Percentiles rank a stretch among this genome's conserved stretches.
Evolutionary conservation across 2,797 vertebrate species (phyloP).

Genomic region (Lycodopsis pacificus): DNA sequence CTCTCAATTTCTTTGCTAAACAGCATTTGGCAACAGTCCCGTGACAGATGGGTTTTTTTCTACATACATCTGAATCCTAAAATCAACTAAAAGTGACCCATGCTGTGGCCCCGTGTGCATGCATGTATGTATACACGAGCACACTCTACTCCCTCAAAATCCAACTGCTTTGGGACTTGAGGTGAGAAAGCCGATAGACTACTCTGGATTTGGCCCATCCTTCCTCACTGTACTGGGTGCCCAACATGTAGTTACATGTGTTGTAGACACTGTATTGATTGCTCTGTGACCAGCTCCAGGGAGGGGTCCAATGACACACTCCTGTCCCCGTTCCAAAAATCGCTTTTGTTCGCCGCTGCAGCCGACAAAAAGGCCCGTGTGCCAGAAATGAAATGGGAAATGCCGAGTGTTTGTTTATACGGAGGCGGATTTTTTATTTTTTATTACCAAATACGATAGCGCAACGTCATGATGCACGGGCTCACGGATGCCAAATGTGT

Average conservation of each 20-base stretch:
- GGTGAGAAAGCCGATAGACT: constrained; percentile 49
- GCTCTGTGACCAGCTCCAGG: constrained; percentile 63
- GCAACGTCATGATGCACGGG: constrained; percentile 41
- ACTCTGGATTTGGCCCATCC: constrained; percentile 52
- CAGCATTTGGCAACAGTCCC: constrained; percentile 31
- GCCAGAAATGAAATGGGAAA: constrained; percentile 57
- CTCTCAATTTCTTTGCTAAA: constrained; percentile 28
- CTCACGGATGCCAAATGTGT: constrained; percentile 1
- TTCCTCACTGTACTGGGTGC: constrained; percentile 34
- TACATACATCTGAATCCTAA: constrained; percentile 8
- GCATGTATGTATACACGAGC: not conserved
- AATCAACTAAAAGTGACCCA: constrained; percentile 26
- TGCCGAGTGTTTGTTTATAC: constrained; percentile 49
- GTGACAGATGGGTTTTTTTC: constrained; percentile 41
- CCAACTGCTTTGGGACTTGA: constrained; percentile 4
- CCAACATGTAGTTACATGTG: constrained; percentile 66
- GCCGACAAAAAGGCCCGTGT: constrained; percentile 42
- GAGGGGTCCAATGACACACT: constrained; percentile 74
- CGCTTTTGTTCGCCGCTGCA: constrained; percentile 58
- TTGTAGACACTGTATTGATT: constrained; percentile 71
- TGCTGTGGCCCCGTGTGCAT: not conserved
- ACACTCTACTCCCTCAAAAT: not conserved
- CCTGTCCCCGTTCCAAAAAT: constrained; percentile 39
- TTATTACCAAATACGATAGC: constrained; percentile 39
- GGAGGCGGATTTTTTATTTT: constrained; percentile 10